phyloP scores from a whole-genome alignment of 2,888 invertebrate genomes.

The Campaea margaritaria region DNA sequence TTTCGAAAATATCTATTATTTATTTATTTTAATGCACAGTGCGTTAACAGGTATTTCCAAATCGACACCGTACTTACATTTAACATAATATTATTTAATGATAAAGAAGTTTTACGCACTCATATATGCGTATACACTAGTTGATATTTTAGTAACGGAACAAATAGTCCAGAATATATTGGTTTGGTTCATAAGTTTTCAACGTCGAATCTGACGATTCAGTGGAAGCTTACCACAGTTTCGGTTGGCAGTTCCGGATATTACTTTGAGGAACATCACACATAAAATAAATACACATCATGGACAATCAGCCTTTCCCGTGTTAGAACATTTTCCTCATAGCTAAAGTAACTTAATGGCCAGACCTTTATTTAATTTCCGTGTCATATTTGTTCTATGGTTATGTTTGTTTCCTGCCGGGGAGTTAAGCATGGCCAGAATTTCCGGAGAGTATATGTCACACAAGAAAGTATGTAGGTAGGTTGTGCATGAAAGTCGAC shows the following conservation, averaged over 20 bases:
- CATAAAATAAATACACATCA: neutral
- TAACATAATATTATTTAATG: too few species aligned
- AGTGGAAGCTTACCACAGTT: too few species aligned
- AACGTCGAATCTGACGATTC: too few species aligned
- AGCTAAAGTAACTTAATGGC: slow-evolving; percentile 24
- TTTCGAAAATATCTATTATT: too few species aligned
- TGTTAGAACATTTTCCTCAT: slow-evolving; percentile 20
- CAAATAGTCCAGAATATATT: too few species aligned
- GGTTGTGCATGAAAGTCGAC: slow-evolving; percentile 61
- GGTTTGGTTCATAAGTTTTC: too few species aligned
- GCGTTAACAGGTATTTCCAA: too few species aligned
- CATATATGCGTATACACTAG: too few species aligned
- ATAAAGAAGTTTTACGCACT: too few species aligned
- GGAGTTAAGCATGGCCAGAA: slow-evolving; percentile 49
- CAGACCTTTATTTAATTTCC: slow-evolving; percentile 61
- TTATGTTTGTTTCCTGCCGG: slow-evolving; percentile 47
- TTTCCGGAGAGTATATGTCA: slow-evolving; percentile 51
- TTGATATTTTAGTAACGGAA: too few species aligned
- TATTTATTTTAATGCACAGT: too few species aligned
- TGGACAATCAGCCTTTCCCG: slow-evolving; percentile 5
- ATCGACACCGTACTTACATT: too few species aligned
- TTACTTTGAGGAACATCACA: neutral
- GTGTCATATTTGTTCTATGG: slow-evolving; percentile 52
- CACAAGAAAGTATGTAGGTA: slow-evolving; percentile 53
- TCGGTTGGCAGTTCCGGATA: neutral